A percentile compares a stretch with the other conserved stretches of the same genome.
These are phyloP conservation scores for Carduelis carduelis DNA, from an alignment of 2,797 vertebrate species.

Conservation along the genomic window DNA sequence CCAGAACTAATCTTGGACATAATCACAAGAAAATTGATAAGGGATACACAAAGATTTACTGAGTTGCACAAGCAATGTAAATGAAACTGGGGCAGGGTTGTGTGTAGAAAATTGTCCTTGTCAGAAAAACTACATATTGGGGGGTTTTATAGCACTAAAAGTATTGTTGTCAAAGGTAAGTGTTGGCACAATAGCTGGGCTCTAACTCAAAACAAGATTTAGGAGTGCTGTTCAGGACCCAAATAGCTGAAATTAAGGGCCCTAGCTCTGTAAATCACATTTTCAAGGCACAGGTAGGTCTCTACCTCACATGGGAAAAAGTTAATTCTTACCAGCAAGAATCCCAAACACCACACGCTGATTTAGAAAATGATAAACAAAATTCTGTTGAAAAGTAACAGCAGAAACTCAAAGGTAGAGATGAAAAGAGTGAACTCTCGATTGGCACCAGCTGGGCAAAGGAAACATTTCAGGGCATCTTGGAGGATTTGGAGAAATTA, in stretches of 20 bases:
- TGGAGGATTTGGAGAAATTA: not conserved
- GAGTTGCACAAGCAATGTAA: not conserved
- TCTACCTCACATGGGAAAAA: not conserved
- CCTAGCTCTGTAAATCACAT: not conserved
- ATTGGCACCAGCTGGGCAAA: not conserved
- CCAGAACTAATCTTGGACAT: not conserved
- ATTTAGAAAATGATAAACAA: not conserved
- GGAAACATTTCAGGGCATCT: not conserved
- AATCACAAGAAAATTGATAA: not conserved
- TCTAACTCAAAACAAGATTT: slow-evolving; percentile 12
- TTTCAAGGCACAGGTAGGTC: not conserved
- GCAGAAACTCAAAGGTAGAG: not conserved
- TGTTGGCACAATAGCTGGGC: not conserved
- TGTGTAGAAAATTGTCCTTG: not conserved
- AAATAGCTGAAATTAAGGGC: not conserved
- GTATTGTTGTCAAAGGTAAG: not conserved
- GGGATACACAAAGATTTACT: not conserved
- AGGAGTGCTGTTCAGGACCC: not conserved
- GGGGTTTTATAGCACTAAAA: not conserved
- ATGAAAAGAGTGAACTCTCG: not conserved
- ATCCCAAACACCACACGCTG: not conserved
- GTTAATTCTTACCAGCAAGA: not conserved
- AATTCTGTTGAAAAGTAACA: not conserved
- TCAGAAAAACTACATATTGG: not conserved
- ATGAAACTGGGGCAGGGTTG: not conserved